Evolutionary conservation across 2,113 vertebrate species (phyloP).

Genomic region (Misgurnus mizolepis): DNA sequence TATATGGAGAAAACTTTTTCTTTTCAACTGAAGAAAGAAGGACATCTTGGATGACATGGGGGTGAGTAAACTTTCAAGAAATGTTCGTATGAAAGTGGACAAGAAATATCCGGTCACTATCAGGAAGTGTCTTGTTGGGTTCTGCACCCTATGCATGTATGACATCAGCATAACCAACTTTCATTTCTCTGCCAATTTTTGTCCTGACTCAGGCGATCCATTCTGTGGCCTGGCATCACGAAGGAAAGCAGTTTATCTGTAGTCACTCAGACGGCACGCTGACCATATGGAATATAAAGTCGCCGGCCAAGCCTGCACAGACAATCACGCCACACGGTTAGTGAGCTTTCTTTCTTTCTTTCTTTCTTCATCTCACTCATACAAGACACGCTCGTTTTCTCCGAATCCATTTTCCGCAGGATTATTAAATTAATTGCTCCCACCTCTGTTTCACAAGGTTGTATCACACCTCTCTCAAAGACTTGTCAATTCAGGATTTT

Average conservation of each 20-base stretch:
- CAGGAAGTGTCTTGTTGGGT: neutral
- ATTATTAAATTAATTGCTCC: slow-evolving; percentile 25
- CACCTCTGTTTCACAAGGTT: slow-evolving; percentile 38
- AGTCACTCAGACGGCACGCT: slow-evolving; percentile 98
- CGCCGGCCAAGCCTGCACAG: slow-evolving; percentile 89
- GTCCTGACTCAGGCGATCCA: slow-evolving; percentile 86
- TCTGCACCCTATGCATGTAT: neutral
- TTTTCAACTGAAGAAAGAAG: no score
- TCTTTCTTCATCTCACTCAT: neutral
- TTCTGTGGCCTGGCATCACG: slow-evolving; percentile 98
- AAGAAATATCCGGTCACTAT: neutral
- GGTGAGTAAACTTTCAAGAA: no score
- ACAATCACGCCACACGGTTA: slow-evolving; percentile 98
- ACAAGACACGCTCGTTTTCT: neutral
- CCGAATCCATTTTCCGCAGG: neutral
- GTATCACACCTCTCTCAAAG: slow-evolving; percentile 33
- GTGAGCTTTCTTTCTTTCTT: slow-evolving; percentile 46
- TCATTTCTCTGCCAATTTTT: slow-evolving; percentile 6
- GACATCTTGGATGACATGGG: no score
- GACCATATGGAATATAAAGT: slow-evolving; percentile 97
- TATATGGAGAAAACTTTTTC: no score
- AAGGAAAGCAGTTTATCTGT: slow-evolving; percentile 98
- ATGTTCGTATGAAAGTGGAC: no score
- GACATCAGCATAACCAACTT: neutral
- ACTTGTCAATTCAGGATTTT: slow-evolving; percentile 27